Base-by-base conservation (phyloP, 92 coral and sea anemone genomes). In the Phenganax stokvisi region DNA sequence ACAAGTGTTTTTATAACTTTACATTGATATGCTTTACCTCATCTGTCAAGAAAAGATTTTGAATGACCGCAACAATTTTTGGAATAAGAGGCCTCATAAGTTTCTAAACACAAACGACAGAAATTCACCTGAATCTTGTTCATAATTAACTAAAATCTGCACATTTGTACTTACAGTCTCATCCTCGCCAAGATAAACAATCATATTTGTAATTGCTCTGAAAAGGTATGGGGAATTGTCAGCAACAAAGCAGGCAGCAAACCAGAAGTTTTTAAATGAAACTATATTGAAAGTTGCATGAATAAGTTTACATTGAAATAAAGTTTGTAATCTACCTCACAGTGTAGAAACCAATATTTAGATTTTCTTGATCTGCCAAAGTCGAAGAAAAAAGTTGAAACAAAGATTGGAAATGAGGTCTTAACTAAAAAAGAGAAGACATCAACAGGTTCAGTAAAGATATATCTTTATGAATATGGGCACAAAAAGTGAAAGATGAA, bases 71-170 rank as follows among this genome's bases (percentile, higher is more conserved):
- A 72, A 91, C 88, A 55, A 93, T 90, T 82, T 93, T 93, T 25
- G 98, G 98, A 51, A 93, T 90, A n/a, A 93, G 86, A 71, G 97
- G 98, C 77, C 98, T 86, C 16, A 91, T 79, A 62, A 90, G 80
- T 59, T 96, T 89, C 97, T 93, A 74, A 51, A 84, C 66, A 74
- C 1, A 51, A 70, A 17, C 10, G 59, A 11, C 28, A 79, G 3
- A n/a, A 16, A 62, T 52, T 53, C 13, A 56, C 47, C 47, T 37
- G 47, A 37, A 9, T 3, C 9, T 7, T 2, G 37, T 2, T 0
- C 4, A 15, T 9, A 55, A 7, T 7, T 55, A 56, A 1, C 54
- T 0, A 25, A 25, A 3, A 1, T n/a, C 57, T 27, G 59, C 31
- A 37, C 56, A 55, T 60, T 55, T 6, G 9, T 27, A 80, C 96